Base-by-base conservation (phyloP, 2,888 invertebrate species). In the Flexamia atlantica region DNA sequence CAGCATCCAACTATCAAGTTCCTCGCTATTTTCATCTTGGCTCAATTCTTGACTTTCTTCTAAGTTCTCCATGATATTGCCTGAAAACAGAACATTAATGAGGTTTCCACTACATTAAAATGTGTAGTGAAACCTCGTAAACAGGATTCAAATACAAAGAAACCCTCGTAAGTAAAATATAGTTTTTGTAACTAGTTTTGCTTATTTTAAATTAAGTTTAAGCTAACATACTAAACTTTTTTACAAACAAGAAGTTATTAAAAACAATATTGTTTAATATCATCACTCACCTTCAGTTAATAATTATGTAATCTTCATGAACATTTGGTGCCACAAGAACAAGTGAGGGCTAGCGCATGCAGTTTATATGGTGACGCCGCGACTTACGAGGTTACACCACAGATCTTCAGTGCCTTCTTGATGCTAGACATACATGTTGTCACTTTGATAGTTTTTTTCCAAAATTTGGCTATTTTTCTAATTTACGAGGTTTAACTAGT, bases 401-500 rank as follows among this genome's bases (percentile, higher is more conserved):
- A 10, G 9, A 50, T 50, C 50, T n/a, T 5, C 50, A 3, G 12
- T 50, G 50, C 50, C 50, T 50, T 50, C 50, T 50, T 50, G 50
- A 50, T 50, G 17, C 50, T 3, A 10, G 9, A 50, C 50, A 50
- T 50, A 50, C 50, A 17, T 10, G 50, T 5, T 50, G 50, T 50
- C 17, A 10, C 17, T 50, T 50, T 7, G n/a, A 50, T 50, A 7
- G 50, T 17, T 50, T 50, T 50, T 50, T 50, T 50, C 17, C 14
- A 42, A 17, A 50, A 12, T 9, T 12, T 30, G 12, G 30, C 32
- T 3, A 68, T 72, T 28, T 72, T 72, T 72, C 72, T 30, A 32
- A 72, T 20, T 72, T 72, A 72, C 72, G 72, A 72, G 72, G 72
- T 30, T 72, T 5, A 28, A 30, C 72, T 72, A 72, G 72, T 72